Percentiles rank a stretch among this genome's conserved stretches.
Conservation (phyloP, 2,797 vertebrate species). For the Epinephelus malabaricus region DNA sequence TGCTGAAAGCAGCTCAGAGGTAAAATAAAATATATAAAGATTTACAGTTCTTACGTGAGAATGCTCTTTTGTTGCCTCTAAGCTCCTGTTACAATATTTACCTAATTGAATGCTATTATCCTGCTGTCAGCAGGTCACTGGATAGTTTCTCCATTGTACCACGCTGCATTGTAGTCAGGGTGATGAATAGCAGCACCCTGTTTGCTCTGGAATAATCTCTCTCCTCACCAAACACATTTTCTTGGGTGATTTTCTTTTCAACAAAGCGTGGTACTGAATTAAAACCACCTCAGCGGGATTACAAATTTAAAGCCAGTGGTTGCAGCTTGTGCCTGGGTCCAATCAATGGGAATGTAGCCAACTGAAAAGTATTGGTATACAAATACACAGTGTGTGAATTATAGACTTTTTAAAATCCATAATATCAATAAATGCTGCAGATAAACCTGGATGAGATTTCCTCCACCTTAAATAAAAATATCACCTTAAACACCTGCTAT, state of each 20-base stretch:
- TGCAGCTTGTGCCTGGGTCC: slow-evolving; percentile 13
- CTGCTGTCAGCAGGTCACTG: slow-evolving; percentile 41
- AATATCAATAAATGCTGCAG: slow-evolving; percentile 6
- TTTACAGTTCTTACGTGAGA: slow-evolving; percentile 3
- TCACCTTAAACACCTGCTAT: not conserved
- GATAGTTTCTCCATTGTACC: slow-evolving; percentile 21
- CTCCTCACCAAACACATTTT: slow-evolving; percentile 43
- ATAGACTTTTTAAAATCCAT: slow-evolving; percentile 15
- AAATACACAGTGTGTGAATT: slow-evolving; percentile 12
- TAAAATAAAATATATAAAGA: slow-evolving; percentile 64
- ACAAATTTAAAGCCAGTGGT: slow-evolving; percentile 14
- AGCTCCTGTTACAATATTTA: slow-evolving; percentile 39
- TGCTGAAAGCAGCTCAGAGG: slow-evolving; percentile 92
- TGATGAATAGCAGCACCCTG: slow-evolving; percentile 47
- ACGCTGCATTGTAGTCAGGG: slow-evolving; percentile 36
- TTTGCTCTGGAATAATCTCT: slow-evolving; percentile 51
- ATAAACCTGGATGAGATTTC: slow-evolving; percentile 1
- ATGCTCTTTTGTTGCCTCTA: slow-evolving; percentile 29
- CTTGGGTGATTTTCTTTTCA: slow-evolving; percentile 40
- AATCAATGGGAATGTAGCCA: slow-evolving; percentile 33
- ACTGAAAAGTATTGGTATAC: slow-evolving; percentile 17
- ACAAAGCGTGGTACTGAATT: slow-evolving; percentile 32
- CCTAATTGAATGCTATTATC: slow-evolving; percentile 32
- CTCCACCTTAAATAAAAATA: not conserved
- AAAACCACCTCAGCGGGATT: slow-evolving; percentile 32